Base-by-base conservation (phyloP, 2,888 invertebrate genomes). In the Stenodema calcarata region DNA sequence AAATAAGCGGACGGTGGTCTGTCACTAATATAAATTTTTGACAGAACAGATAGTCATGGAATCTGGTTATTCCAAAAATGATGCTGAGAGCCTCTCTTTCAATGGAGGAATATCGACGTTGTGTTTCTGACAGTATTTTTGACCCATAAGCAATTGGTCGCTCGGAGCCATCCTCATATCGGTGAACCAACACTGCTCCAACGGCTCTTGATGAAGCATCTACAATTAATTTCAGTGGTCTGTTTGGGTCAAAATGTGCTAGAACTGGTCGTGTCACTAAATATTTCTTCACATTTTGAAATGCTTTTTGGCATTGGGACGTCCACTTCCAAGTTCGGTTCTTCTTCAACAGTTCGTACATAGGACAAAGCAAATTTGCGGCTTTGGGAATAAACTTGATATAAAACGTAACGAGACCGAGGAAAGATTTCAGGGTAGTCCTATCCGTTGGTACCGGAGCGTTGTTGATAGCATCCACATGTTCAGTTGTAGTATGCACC, bases 401-500 rank as follows among this genome's bases (percentile, higher is more conserved):
- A 87, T 91, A 90, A 88, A 90, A 91, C 86, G 90, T 90, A 7
- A 90, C 86, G 35, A 90, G 54, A 6, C 90, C 90, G 9, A 90
- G 73, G 86, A 90, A 90, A 4, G 89, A 87, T 82, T 89, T 89
- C 0, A 90, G 69, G 75, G 89, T 88, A 16, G 50, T 85, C 18
- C 84, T 78, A 85, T 89, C 88, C 44, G 30, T 87, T 35, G 90
- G 90, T 16, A 23, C 47, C 6, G 87, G 87, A 7, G 89, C 87
- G 12, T 88, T 69, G 23, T 89, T 80, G 16, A 90, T 89, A 0
- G 88, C 89, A 69, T 81, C 27, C 7, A 89, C 69, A 84, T 89
- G 88, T 23, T 79, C 83, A 7, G 87, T 87, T 73, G 88, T 86
- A 12, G 86, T 50, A 28, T 75, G 69, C 4, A 85, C 87, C 83